Evolutionary conservation across 2,888 invertebrate species (phyloP).

Genomic region (Minunthozetes semirufus): DNA sequence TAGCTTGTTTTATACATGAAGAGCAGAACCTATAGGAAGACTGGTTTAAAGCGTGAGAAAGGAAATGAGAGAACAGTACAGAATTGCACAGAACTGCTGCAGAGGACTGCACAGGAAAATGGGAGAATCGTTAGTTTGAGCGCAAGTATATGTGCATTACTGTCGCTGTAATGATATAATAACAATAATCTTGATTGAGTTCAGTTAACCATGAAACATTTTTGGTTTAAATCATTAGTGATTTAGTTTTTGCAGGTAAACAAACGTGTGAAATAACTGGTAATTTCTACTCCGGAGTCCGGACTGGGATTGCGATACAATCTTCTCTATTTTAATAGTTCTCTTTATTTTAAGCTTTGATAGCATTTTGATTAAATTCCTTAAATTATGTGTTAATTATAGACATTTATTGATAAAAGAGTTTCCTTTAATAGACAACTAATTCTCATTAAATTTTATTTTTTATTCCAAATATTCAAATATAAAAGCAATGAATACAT

Average conservation of each 20-base stretch:
- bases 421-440: too few relatives aligned
- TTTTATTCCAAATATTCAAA: too few relatives aligned
- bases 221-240: slow-evolving; percentile 4
- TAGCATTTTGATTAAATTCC: too few relatives aligned
- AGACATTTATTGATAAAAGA: too few relatives aligned
- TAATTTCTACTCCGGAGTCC: too few relatives aligned
- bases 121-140: slow-evolving; percentile 26
- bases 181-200: slow-evolving; percentile 22
- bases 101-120: background rate
- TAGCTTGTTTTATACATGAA: background rate
- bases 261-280: background rate
- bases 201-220: slow-evolving; percentile 5
- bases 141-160: slow-evolving; percentile 24
- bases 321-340: too few relatives aligned
- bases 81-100: too few relatives aligned
- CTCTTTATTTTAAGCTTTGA: too few relatives aligned
- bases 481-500: too few relatives aligned
- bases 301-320: too few relatives aligned
- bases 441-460: too few relatives aligned
- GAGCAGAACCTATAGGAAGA: background rate
- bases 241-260: slow-evolving; percentile 4
- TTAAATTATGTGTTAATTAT: too few relatives aligned
- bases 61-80: slow-evolving; percentile 29
- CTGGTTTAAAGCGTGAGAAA: slow-evolving; percentile 24
- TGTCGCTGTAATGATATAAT: slow-evolving; percentile 12